A percentile compares a stretch with the other conserved stretches of the same genome.
phyloP scores from a whole-genome alignment of 2,113 vertebrate genomes.

The Clupea harengus region DNA sequence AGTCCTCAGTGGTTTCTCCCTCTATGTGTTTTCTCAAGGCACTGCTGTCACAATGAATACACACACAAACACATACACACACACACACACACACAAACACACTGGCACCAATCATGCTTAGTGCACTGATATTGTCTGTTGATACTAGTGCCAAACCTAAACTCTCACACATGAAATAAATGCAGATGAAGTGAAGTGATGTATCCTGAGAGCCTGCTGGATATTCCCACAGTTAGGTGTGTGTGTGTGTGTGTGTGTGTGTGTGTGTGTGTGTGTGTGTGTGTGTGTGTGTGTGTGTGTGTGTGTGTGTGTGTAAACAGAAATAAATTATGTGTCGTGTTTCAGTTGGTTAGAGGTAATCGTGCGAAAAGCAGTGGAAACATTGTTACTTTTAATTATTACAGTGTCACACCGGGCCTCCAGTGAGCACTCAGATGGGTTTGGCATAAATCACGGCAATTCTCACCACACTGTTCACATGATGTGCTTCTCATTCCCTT shows the following conservation, averaged over 20 bases:
- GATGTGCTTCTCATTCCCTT: background rate
- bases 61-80: background rate
- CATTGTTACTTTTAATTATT: conserved; percentile 7
- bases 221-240: background rate
- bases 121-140: background rate
- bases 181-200: background rate
- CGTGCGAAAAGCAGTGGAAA: background rate
- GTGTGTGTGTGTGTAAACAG: conserved; percentile 7
- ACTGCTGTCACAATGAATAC: background rate
- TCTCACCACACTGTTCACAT: background rate
- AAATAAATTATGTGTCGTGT: background rate
- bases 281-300: conserved; percentile 7
- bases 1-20: too few relatives aligned
- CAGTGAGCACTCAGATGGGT: background rate
- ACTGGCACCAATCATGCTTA: background rate
- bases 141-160: background rate
- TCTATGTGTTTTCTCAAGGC: background rate
- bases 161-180: background rate
- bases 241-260: background rate
- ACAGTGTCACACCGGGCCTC: background rate
- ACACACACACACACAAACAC: background rate
- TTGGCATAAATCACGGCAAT: background rate
- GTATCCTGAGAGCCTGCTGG: background rate
- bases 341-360: conserved; percentile 12
- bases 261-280: background rate